A percentile compares a stretch with the other conserved stretches of the same genome.
Evolutionary conservation across 2,797 vertebrate species (phyloP).

Genomic region (Takifugu rubripes): DNA sequence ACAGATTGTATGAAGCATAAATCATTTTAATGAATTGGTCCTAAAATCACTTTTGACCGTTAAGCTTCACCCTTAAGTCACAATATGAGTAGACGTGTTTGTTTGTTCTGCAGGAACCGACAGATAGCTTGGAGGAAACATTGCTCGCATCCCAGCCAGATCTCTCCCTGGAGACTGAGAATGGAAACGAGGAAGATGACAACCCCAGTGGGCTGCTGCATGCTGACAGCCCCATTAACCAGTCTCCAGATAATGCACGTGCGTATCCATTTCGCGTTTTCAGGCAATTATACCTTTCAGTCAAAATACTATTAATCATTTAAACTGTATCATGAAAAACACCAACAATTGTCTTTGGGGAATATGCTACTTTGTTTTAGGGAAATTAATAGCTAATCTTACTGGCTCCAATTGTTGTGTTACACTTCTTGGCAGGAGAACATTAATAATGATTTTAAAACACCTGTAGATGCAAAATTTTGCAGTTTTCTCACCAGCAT

Average conservation of each 20-base stretch:
- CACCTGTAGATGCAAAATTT: too few relatives aligned
- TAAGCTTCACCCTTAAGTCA: not conserved
- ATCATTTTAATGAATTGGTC: not conserved
- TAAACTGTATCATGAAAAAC: not conserved
- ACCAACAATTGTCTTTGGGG: not conserved
- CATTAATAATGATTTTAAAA: too few relatives aligned
- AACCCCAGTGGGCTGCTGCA: conserved; percentile 70
- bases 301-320: not conserved
- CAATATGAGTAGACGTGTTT: not conserved
- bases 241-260: conserved; percentile 79
- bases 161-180: conserved; percentile 81
- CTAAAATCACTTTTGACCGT: not conserved
- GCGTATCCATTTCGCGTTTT: conserved; percentile 46
- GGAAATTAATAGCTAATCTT: not conserved
- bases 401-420: not conserved
- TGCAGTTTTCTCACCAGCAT: too few relatives aligned
- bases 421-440: too few relatives aligned
- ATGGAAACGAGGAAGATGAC: conserved; percentile 78
- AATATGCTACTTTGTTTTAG: not conserved
- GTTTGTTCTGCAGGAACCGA: conserved; percentile 82
- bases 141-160: conserved; percentile 85
- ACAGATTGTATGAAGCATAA: conserved; percentile 3
- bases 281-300: not conserved
- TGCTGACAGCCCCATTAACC: conserved; percentile 83
- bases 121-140: conserved; percentile 93